Evolutionary conservation across 2,888 invertebrate species (phyloP).

Genomic region (Luffia ferchaultella): DNA sequence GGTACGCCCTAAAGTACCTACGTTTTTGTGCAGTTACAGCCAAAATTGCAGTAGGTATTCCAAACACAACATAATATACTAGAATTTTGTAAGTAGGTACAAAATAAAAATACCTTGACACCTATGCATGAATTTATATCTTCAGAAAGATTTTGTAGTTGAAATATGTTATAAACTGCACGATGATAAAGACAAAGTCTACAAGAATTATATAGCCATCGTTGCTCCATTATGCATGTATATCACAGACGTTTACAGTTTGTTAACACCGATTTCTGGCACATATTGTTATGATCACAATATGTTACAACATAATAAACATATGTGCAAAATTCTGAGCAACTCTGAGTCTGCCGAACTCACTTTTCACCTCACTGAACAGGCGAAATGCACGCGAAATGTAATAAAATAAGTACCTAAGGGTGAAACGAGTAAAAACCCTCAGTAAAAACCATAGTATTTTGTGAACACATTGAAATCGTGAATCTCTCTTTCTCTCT

Average conservation of each 20-base stretch:
- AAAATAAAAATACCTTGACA: constrained; percentile 22
- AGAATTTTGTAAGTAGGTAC: background rate
- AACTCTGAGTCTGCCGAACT: too few relatives aligned
- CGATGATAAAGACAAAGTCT: constrained; percentile 29
- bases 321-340: background rate
- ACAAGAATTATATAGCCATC: constrained; percentile 19
- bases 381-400: background rate
- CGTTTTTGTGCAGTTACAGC: background rate
- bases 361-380: background rate
- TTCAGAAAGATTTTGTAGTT: constrained; percentile 18
- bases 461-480: too few relatives aligned
- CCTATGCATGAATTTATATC: constrained; percentile 27
- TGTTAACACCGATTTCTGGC: background rate
- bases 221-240: background rate
- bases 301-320: background rate
- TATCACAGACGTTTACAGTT: background rate
- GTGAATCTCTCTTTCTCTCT: too few relatives aligned
- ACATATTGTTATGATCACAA: background rate
- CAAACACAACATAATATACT: background rate
- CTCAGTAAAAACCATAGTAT: too few relatives aligned
- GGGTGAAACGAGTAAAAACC: background rate
- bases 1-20: background rate
- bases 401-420: background rate
- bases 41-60: background rate
- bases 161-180: constrained; percentile 23